Evolutionary conservation across 2,113 vertebrate genomes (phyloP).

Genomic region (Hypomesus transpacificus): DNA sequence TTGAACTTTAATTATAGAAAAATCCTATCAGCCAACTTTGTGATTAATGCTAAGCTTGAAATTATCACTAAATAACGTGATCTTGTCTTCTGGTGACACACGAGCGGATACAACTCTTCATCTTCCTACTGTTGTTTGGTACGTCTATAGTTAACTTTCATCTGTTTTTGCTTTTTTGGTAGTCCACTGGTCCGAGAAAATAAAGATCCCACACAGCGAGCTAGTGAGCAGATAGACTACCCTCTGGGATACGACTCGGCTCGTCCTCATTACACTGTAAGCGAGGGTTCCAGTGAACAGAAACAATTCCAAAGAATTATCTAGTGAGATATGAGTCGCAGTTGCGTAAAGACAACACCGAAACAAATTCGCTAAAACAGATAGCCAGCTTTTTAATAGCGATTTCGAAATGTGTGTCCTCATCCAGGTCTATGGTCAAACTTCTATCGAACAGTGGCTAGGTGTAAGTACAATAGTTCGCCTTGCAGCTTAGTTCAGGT

Average conservation of each 20-base stretch:
- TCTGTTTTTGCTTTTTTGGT: constrained; percentile 35
- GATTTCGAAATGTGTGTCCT: constrained; percentile 12
- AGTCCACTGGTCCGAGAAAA: constrained; percentile 23
- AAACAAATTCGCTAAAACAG: not conserved
- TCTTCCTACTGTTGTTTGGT: constrained; percentile 60
- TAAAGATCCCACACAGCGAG: constrained; percentile 30
- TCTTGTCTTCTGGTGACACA: constrained; percentile 62
- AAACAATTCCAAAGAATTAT: constrained; percentile 3
- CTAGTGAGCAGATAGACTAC: constrained; percentile 46
- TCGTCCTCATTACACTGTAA: constrained; percentile 46
- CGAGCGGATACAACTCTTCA: constrained; percentile 60
- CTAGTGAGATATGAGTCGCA: not conserved
- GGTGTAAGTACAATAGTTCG: not conserved
- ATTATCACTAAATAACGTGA: constrained; percentile 66
- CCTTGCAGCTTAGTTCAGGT: constrained; percentile 50
- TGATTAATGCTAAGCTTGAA: constrained; percentile 26
- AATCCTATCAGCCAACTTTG: constrained; percentile 37
- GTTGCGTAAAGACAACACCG: not conserved
- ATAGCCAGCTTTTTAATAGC: not conserved
- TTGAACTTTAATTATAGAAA: constrained; percentile 39
- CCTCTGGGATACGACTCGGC: constrained; percentile 36
- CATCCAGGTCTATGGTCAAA: constrained; percentile 29
- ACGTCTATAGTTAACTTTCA: constrained; percentile 57
- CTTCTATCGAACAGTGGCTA: constrained; percentile 16
- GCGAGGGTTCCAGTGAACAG: constrained; percentile 14